A percentile compares a stretch with the other conserved stretches of the same genome.
Evolutionary conservation across 2,113 vertebrate species (phyloP).

Genomic region (Notothenia rossii): DNA sequence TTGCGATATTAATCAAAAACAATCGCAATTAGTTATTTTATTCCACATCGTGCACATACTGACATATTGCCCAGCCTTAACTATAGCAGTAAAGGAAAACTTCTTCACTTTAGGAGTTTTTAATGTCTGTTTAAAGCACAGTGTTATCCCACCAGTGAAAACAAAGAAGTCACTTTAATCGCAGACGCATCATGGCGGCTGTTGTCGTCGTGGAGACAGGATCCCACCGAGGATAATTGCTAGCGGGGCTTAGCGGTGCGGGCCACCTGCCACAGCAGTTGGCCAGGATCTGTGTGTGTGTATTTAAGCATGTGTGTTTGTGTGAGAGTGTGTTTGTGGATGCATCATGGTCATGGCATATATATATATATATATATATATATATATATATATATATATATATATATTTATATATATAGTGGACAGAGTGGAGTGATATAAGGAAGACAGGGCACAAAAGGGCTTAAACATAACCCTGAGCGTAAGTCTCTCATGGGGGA

Average conservation of each 20-base stretch:
- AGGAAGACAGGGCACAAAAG: conserved; percentile 71
- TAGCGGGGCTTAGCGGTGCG: conserved; percentile 82
- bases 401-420: conserved; percentile 1
- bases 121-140: conserved; percentile 38
- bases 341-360: conserved; percentile 60
- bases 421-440: conserved; percentile 56
- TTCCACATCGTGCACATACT: too few relatives aligned
- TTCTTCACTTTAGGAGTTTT: conserved; percentile 25
- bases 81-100: neutral
- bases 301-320: conserved; percentile 24
- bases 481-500: conserved; percentile 58
- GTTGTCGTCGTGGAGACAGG: conserved; percentile 79
- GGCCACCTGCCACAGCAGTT: conserved; percentile 86
- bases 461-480: conserved; percentile 72
- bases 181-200: conserved; percentile 68
- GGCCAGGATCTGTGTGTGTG: conserved; percentile 67
- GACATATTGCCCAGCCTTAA: too few relatives aligned
- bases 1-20: too few relatives aligned
- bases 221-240: conserved; percentile 84
- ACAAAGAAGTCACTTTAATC: conserved; percentile 65
- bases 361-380: neutral
- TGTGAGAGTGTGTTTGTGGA: conserved; percentile 42
- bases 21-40: too few relatives aligned
- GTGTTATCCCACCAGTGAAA: conserved; percentile 51
- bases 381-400: too few relatives aligned